Percentiles rank a stretch among this genome's conserved stretches.
Conservation (phyloP, 1,140 invertebrate species). For the Plutomurus gul region DNA sequence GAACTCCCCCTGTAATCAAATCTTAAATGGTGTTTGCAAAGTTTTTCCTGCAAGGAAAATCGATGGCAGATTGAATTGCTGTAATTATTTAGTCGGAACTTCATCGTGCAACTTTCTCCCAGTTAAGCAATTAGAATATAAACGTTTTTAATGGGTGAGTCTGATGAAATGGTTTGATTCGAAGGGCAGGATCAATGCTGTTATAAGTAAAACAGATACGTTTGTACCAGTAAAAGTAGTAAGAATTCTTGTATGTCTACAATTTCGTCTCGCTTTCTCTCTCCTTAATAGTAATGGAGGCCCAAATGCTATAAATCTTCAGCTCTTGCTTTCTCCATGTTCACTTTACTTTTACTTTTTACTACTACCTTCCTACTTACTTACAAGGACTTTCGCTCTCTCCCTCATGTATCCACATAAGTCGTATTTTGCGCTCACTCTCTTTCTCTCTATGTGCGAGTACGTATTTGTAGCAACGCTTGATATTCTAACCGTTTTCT, state of each 20-base stretch:
- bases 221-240: not conserved
- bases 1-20: no score
- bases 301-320: slow-evolving; percentile 14
- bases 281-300: not conserved
- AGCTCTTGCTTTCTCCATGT: not conserved
- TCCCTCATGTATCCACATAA: not conserved
- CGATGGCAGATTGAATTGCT: no score
- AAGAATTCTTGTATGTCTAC: not conserved
- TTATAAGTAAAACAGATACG: no score
- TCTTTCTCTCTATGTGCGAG: not conserved
- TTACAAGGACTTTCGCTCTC: not conserved
- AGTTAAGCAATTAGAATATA: no score
- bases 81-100: no score
- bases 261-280: not conserved
- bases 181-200: no score
- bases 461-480: not conserved
- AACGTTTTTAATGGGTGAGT: no score
- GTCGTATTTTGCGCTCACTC: not conserved
- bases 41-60: no score
- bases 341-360: slow-evolving; percentile 7
- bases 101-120: no score
- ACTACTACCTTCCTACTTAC: not conserved
- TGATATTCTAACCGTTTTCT: slow-evolving; percentile 4
- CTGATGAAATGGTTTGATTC: no score
- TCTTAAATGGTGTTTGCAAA: no score